Evolutionary conservation across 2,888 invertebrate species (phyloP), one percentile per base, ranked within the genome.

Genomic region (Uloborus plumipes): DNA sequence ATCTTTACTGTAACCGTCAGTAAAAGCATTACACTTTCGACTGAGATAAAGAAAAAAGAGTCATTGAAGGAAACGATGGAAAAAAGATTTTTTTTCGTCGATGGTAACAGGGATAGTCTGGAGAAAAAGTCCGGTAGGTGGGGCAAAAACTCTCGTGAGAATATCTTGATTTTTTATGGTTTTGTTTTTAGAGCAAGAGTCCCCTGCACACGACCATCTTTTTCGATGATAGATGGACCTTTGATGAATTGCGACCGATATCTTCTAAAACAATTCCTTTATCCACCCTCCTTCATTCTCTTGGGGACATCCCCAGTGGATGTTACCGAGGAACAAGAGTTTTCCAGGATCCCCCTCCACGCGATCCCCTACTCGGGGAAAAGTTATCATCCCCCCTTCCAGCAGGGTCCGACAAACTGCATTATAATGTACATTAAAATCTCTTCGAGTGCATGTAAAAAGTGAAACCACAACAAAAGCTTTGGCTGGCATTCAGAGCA

Each of bases 351-450:
- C 58, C 22, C 16, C 58, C 71, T 58, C 62, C 22, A 22, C 11
- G 16, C 26, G 13, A 13, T 9, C 39, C 65, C 11, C 47, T 14
- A 47, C 26, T 20, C 18, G 18, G 51, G 20, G 51, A 26, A 22
- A 66, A 16, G n/a, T n/a, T 16, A 66, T 55, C 55, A n/a, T 55
- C 31, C 61, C 58, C 18, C 16, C 71, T 50, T 20, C 55, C 31
- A 16, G 26, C 2, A 14, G 15, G 22, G 26, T n/a, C 59, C 53
- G 58, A 55, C 74, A 74, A 74, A 81, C 80, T 81, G 73, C 80
- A 81, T 81, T 81, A 81, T 74, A 81, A 81, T 81, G 74, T 74
- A 69, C 80, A 81, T 81, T 81, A 81, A 81, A 81, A 70, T 81
- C 73, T 81, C 80, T 81, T 81, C 70, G 69, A 74, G 69, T 55